Conservation (phyloP, 2,113 vertebrate genomes). For the Salvelinus fontinalis region DNA sequence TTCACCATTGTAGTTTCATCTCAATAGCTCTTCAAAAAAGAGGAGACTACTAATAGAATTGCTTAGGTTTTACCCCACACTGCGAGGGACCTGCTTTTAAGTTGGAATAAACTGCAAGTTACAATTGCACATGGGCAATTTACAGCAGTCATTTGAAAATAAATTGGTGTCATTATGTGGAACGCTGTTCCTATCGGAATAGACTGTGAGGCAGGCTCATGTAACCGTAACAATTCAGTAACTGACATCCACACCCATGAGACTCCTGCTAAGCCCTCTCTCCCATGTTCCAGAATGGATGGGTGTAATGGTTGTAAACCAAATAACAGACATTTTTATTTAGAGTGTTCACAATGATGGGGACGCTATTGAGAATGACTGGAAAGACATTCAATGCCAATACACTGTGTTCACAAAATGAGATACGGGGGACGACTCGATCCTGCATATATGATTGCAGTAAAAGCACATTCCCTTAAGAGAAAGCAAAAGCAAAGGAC, state of each 20-base stretch:
- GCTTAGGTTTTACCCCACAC: not conserved
- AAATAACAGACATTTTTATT: too few species aligned
- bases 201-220: not conserved
- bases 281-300: not conserved
- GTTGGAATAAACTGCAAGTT: not conserved
- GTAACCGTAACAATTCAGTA: not conserved
- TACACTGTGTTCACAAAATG: too few species aligned
- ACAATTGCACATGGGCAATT: constrained; percentile 2
- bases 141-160: not conserved
- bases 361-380: too few species aligned
- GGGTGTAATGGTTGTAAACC: not conserved
- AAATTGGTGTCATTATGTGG: not conserved
- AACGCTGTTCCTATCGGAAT: not conserved
- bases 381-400: too few species aligned
- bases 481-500: too few species aligned
- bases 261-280: not conserved
- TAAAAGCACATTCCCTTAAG: too few species aligned
- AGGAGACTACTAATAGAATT: not conserved
- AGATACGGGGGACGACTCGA: too few species aligned
- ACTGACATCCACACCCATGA: not conserved
- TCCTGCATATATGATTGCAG: too few species aligned
- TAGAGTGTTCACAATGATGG: too few species aligned
- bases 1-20: constrained; percentile 26
- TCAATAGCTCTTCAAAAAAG: not conserved
- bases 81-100: constrained; percentile 1